phyloP scores from a whole-genome alignment of 2,888 invertebrate genomes.

The Sceliomorpha sp. region DNA sequence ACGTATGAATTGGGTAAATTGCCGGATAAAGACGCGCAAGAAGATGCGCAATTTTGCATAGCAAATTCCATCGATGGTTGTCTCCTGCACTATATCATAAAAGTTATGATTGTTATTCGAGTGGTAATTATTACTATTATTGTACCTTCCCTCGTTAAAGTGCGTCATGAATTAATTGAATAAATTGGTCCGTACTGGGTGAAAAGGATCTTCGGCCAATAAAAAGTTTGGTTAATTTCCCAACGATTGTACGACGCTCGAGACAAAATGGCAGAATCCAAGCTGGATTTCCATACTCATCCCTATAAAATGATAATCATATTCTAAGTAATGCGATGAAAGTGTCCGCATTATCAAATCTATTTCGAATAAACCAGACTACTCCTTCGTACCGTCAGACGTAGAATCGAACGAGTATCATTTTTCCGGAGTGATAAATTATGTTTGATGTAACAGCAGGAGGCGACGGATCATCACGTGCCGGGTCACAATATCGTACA shows the following conservation, averaged over 20 bases:
- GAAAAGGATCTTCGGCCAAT: slow-evolving; percentile 19
- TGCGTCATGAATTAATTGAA: slow-evolving; percentile 27
- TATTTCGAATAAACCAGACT: no score
- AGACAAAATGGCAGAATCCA: no score
- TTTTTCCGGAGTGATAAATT: slow-evolving; percentile 32
- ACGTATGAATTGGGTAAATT: background rate
- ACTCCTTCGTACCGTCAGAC: no score
- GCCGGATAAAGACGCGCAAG: slow-evolving; percentile 1
- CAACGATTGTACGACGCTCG: no score
- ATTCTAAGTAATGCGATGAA: no score
- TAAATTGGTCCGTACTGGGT: slow-evolving; percentile 33
- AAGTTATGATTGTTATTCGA: slow-evolving; percentile 26
- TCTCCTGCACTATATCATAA: slow-evolving; percentile 10
- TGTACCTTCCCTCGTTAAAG: slow-evolving; percentile 35
- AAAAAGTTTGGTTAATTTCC: no score
- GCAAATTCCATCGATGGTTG: slow-evolving; percentile 7
- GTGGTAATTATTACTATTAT: slow-evolving; percentile 31
- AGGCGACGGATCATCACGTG: slow-evolving; percentile 56
- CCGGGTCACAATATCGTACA: slow-evolving; percentile 63
- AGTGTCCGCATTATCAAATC: no score
- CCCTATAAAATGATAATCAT: no score
- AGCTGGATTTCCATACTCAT: no score
- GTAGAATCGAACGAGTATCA: background rate
- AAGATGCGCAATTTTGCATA: slow-evolving; percentile 4
- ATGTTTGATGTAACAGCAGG: slow-evolving; percentile 50